Evolutionary conservation across 1,140 invertebrate genomes (phyloP), one percentile per base, ranked within the genome.

Genomic region (Ceratina australensis): DNA sequence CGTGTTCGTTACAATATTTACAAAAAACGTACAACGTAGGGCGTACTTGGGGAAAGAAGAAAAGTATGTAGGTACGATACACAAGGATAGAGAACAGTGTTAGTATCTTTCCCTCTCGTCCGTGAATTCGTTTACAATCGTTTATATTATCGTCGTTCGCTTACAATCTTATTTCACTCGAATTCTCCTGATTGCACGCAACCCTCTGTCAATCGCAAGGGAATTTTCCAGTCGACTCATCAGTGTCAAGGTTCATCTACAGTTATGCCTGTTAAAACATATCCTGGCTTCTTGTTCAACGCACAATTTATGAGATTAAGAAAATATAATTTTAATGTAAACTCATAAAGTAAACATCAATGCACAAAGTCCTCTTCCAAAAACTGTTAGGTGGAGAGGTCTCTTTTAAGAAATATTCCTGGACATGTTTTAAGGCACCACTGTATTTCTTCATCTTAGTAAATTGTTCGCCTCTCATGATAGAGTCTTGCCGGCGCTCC

Each of bases 1-100:
- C 50, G 61, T 54, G 64, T 88, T 90, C 87, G 82, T 90, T 89
- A 90, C 87, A 90, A 89, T 90, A 90, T 90, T 89, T 90, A 90
- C 89, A 90, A 79, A 89, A 75, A 87, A 89, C 88, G 80, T 89
- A 90, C 88, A 90, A 88, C 85, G 86, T 86, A 89, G 73, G 82
- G 20, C 74, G 86, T 59, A 59, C 18, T 33, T n/a, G 1, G n/a
- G 18, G 64, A 65, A 75, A 59, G 16, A 57, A 85, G 24, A 52
- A 54, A 78, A 67, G 26, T 72, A 56, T n/a, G 24, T 52, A 26
- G 57, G 61, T 78, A 84, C 80, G 72, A 66, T 76, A 78, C 18
- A 65, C 52, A 72, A 68, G 24, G 59, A 81, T 68, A 3, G 33
- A 42, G 33, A 73, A 83, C 64, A 56, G 60, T 42, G 0, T 42